Conservation (phyloP, 2,797 vertebrate species). For the Peromyscus melanophrys region DNA sequence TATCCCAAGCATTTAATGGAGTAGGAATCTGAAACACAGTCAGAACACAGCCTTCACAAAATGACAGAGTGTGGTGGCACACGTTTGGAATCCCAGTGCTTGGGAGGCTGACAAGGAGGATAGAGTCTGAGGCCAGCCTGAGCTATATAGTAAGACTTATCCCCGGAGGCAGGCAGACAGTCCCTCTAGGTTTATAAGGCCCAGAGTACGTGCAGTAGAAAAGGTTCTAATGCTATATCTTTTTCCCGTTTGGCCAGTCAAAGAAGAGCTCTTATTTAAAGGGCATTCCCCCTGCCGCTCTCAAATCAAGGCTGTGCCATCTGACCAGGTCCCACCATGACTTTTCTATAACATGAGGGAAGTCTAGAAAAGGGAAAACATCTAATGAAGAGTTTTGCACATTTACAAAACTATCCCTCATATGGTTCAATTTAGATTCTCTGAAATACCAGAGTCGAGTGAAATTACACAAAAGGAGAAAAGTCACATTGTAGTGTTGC, state of each 20-base stretch:
- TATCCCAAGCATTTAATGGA: constrained; percentile 81
- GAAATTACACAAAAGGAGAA: constrained; percentile 85
- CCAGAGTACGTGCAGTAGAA: constrained; percentile 87
- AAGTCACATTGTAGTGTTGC: constrained; percentile 82
- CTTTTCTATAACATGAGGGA: constrained; percentile 77
- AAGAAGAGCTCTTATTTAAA: constrained; percentile 89
- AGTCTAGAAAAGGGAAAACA: constrained; percentile 69
- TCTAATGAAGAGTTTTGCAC: constrained; percentile 82
- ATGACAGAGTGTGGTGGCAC: background rate
- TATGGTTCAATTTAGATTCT: constrained; percentile 88
- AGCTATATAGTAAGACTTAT: no score
- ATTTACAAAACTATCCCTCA: constrained; percentile 68
- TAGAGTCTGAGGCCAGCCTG: background rate
- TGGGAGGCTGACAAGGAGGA: background rate
- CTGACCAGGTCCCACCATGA: constrained; percentile 76
- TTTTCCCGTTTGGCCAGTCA: constrained; percentile 86
- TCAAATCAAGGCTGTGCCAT: constrained; percentile 86
- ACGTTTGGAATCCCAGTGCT: background rate
- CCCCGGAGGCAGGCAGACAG: background rate
- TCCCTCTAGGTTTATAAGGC: constrained; percentile 86
- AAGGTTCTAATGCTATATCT: constrained; percentile 86
- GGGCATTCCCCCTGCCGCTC: constrained; percentile 84
- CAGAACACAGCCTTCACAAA: constrained; percentile 10
- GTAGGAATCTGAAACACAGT: constrained; percentile 71
- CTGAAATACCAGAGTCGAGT: constrained; percentile 87